Evolutionary conservation across 2,113 vertebrate genomes (phyloP), one percentile per base, ranked within the genome.

Genomic region (Astatotilapia flaviijosephi): DNA sequence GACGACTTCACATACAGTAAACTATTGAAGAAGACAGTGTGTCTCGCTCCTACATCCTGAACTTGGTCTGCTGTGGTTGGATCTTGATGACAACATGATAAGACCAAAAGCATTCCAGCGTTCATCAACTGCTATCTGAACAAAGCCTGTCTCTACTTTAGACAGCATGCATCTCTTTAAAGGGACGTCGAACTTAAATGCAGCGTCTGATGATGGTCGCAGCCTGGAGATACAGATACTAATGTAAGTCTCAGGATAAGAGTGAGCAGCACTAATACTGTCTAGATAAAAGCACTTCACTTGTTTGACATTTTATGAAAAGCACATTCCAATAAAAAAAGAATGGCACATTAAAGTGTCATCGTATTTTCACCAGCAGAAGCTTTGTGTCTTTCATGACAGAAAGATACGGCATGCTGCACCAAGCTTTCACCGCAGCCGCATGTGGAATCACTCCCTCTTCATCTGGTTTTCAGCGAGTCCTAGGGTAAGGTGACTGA

Each of bases 31-130:
- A 88, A 79, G 83, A 89, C 80, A 88, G 62, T 13, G 35, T 85
- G 88, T 92, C 89, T 91, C 23, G 8, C 83, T 58, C 15, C 47
- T 73, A 83, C 53, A 58, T 89, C 85, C 82, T 4, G 5, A 68
- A 51, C 84, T 19, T 49, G 35, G 80, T 82, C 77, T 47, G 56
- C 88, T 49, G 89, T 12, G 56, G 86, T 83, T 54, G 70, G 47
- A 89, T 89, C 42, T 84, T 81, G 88, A 93, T 89, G 73, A 90
- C 85, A 86, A 84, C 80, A 40, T 4, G 84, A 94, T 93, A 92
- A 93, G 92, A 94, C 91, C 86, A 93, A 93, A 95, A 88, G 85
- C 92, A 95, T 94, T 92, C 91, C 91, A 80, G 54, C 23, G 14
- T 86, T 89, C 88, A 92, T 93, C 88, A 83, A 92, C 84, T 51